phyloP scores from a whole-genome alignment of 2,888 invertebrate genomes.

The Noctua comes region DNA sequence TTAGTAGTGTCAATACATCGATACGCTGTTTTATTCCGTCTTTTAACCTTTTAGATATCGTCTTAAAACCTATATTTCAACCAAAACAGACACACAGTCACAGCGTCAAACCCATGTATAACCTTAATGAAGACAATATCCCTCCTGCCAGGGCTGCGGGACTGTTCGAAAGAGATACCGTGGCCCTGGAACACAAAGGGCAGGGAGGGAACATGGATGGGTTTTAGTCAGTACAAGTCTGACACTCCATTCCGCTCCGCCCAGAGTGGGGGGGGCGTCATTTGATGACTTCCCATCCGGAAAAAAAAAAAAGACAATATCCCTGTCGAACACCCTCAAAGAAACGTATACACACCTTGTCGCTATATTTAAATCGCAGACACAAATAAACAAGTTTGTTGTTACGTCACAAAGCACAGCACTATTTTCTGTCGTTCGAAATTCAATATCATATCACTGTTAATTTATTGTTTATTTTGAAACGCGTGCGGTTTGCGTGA shows the following conservation, averaged over 20 bases:
- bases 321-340: not conserved
- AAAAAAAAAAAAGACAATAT: too few relatives aligned
- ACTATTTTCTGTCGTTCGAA: constrained; percentile 40
- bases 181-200: too few relatives aligned
- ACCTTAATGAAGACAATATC: constrained; percentile 6
- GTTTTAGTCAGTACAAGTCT: too few relatives aligned
- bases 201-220: too few relatives aligned
- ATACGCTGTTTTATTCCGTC: not conserved
- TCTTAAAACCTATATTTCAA: not conserved
- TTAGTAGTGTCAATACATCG: not conserved
- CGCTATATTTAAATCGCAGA: constrained; percentile 33
- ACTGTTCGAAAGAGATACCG: too few relatives aligned
- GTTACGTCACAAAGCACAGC: constrained; percentile 56
- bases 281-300: too few relatives aligned
- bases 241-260: too few relatives aligned
- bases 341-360: constrained; percentile 60
- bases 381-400: constrained; percentile 43
- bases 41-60: not conserved
- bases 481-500: constrained; percentile 66
- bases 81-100: constrained; percentile 2
- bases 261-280: too few relatives aligned
- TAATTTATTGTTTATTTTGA: constrained; percentile 46
- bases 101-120: not conserved
- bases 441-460: constrained; percentile 58
- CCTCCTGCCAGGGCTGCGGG: too few relatives aligned